Evolutionary conservation across 2,888 invertebrate genomes (phyloP), one percentile per base, ranked within the genome.

Genomic region (Dicycla oo): DNA sequence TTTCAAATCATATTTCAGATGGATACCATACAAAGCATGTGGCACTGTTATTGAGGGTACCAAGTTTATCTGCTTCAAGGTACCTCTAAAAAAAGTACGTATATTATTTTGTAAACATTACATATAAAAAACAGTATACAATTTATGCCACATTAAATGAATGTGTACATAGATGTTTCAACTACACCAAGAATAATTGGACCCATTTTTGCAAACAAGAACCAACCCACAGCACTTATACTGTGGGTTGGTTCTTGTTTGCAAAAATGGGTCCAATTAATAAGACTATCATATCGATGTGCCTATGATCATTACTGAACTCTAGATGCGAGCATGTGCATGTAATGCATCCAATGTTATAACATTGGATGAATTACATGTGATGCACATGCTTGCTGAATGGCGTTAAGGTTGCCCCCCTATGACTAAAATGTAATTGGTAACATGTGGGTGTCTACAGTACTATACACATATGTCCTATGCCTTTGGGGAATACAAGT

Each of bases 51-150:
- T 98, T 68, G 94, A 96, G 73, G 97, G 97, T 26, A 98, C 98
- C 7, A 96, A 97, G 81, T 96, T 98, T 82, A 93, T 98, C 85
- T 97, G 97, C 76, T 98, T 98, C 91, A 98, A 98, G 94, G 98
- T 98, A 45, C 98, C 98, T 30, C 86, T 96, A 2, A 89, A 87
- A 85, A 91, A 88, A 91, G 96, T 96, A 88, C 90, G 94, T 89
- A n/a, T 43, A 38, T 20, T 70, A 57, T 63, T 65, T 53, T 34
- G 45, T 43, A 69, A 58, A 57, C 18, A 34, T 30, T 43, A 38
- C 38, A 10, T 38, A 15, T 2, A 20, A 4, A 40, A n/a, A 45
- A 20, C 20, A 30, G 8, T 26, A 8, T 38, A 15, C 15, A 62
- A 62, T 26, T 20, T 26, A 7, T 43, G 26, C 20, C 15, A 30